Percentiles rank a stretch among this genome's conserved stretches.
Evolutionary conservation across 2,888 invertebrate genomes (phyloP).

Genomic region (Rotaria magnacalcarata): DNA sequence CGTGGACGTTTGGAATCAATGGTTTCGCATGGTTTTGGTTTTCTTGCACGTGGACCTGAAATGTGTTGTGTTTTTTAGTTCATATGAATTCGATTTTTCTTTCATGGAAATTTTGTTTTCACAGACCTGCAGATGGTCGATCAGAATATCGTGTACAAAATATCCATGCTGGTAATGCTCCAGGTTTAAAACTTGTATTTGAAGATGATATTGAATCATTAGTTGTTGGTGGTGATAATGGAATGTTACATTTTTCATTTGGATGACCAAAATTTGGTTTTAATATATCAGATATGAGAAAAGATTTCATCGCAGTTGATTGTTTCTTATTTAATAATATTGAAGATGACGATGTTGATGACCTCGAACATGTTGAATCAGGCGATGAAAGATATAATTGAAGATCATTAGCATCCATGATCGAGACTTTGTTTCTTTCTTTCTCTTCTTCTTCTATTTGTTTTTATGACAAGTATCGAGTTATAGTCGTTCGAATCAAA

Average conservation of each 20-base stretch:
- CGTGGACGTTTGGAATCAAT: constrained; percentile 72
- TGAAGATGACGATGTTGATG: constrained; percentile 2
- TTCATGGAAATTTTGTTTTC: neutral
- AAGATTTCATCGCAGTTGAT: neutral
- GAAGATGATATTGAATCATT: constrained; percentile 25
- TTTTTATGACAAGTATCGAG: constrained; percentile 11
- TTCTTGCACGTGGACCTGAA: constrained; percentile 18
- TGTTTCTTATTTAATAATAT: neutral
- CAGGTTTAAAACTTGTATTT: too few relatives aligned
- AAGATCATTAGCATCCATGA: neutral
- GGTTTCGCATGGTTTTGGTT: constrained; percentile 27
- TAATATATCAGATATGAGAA: constrained; percentile 15
- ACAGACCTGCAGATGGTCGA: constrained; percentile 63
- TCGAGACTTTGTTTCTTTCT: neutral
- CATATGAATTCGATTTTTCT: neutral
- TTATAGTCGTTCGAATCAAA: neutral
- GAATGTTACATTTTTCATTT: constrained; percentile 24
- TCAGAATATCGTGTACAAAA: constrained; percentile 85
- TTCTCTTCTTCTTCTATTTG: neutral
- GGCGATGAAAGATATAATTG: constrained; percentile 16
- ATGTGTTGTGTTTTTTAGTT: too few relatives aligned
- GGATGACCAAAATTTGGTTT: neutral
- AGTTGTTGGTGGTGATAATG: neutral
- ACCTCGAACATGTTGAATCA: neutral
- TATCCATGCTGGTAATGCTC: constrained; percentile 88